Percentiles rank a stretch among this genome's conserved stretches.
Evolutionary conservation across 1,140 invertebrate genomes (phyloP).

Genomic region (Aphaenogaster floridana): DNA sequence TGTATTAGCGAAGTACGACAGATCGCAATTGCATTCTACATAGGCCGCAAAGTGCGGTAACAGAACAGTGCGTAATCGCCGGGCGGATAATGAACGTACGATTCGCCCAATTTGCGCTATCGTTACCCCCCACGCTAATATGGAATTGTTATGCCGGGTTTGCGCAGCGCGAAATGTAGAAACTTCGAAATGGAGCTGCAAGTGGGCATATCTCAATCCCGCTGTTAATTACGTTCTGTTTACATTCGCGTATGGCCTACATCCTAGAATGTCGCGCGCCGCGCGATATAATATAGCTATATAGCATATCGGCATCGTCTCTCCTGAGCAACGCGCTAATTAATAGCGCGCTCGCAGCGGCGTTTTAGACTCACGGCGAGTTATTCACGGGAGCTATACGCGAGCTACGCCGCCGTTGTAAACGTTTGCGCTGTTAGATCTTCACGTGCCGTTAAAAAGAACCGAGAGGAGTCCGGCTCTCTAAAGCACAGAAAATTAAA

Average conservation of each 20-base stretch:
- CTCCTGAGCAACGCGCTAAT: constrained; percentile 11
- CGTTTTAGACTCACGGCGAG: neutral
- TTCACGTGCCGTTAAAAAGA: neutral
- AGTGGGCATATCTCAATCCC: constrained; percentile 7
- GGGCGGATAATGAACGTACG: constrained; percentile 22
- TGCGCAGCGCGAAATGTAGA: neutral
- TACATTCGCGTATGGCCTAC: neutral
- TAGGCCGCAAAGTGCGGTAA: constrained; percentile 37
- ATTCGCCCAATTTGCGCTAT: constrained; percentile 39
- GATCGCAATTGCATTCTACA: constrained; percentile 49
- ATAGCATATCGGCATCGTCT: neutral
- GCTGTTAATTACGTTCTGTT: constrained; percentile 33
- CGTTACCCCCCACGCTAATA: constrained; percentile 13
- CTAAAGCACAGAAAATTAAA: neutral
- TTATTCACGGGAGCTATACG: neutral
- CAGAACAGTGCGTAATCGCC: constrained; percentile 33
- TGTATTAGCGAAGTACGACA: constrained; percentile 43
- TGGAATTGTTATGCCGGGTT: neutral
- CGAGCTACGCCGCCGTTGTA: neutral
- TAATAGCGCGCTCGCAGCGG: constrained; percentile 6
- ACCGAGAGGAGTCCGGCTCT: neutral
- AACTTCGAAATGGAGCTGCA: neutral
- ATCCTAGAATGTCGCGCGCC: neutral
- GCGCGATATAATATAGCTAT: constrained; percentile 9
- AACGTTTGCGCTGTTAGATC: neutral